These are phyloP conservation scores for Bombyx mandarina DNA, from an alignment of 1,140 invertebrate genomes.

Conservation along the genomic window DNA sequence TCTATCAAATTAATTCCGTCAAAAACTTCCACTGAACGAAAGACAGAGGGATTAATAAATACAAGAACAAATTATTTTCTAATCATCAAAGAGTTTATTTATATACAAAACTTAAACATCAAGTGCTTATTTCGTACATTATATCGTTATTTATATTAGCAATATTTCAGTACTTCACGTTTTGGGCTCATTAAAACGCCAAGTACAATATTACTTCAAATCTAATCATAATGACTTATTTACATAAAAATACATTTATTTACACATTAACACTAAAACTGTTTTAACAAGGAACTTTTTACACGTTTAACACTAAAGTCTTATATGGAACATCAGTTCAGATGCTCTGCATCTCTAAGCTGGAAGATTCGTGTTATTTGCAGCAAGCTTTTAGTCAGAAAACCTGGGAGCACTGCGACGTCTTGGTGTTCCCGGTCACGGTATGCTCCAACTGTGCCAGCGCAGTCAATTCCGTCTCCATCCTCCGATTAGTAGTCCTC, in stretches of 20 bases:
- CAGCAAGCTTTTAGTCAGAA: conserved; percentile 67
- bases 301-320: conserved; percentile 34
- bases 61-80: background rate
- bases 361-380: conserved; percentile 53
- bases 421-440: conserved; percentile 58
- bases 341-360: conserved; percentile 52
- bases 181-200: conserved; percentile 66
- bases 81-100: conserved; percentile 30
- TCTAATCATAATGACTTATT: conserved; percentile 1
- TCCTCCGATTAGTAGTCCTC: conserved; percentile 69
- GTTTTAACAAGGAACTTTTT: conserved; percentile 39
- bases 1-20: no score
- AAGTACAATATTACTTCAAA: conserved; percentile 30
- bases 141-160: conserved; percentile 12
- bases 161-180: conserved; percentile 46
- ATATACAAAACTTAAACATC: conserved; percentile 21
- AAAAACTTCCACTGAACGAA: no score
- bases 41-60: no score
- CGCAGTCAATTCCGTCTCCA: conserved; percentile 72
- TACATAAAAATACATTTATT: no score
- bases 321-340: conserved; percentile 46
- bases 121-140: no score
- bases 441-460: conserved; percentile 74
- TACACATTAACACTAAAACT: background rate
- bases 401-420: conserved; percentile 69